Evolutionary conservation across 92 coral and sea anemone species (phyloP).

Genomic region (Muricea muricata): DNA sequence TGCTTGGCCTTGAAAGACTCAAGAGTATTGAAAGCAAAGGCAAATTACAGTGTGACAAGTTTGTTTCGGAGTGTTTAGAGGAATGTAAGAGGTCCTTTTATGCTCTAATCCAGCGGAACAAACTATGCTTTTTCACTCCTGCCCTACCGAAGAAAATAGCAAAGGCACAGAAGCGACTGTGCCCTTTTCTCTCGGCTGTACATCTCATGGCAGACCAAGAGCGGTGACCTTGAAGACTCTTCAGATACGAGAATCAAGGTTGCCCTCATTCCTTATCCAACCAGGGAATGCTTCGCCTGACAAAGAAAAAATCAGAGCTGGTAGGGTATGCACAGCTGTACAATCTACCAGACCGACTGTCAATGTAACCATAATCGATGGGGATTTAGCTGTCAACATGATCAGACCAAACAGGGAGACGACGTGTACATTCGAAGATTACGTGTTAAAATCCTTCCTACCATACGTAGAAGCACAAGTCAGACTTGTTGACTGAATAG

Average conservation of each 20-base stretch:
- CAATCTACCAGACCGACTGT: neutral
- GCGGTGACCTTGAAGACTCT: too few species aligned
- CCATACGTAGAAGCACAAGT: neutral
- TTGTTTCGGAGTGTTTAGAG: neutral
- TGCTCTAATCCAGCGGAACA: neutral
- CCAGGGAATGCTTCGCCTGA: constrained; percentile 67
- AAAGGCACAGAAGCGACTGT: constrained; percentile 4
- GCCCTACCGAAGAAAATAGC: neutral
- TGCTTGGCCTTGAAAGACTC: constrained; percentile 40
- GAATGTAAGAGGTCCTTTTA: neutral
- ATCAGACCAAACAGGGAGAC: constrained; percentile 15
- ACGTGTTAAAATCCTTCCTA: constrained; percentile 25
- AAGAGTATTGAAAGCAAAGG: neutral
- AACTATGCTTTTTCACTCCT: neutral
- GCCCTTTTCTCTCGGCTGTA: constrained; percentile 52
- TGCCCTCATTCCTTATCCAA: constrained; percentile 38
- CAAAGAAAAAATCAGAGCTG: constrained; percentile 64
- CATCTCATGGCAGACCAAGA: constrained; percentile 15
- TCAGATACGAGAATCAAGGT: neutral
- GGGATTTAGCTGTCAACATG: constrained; percentile 8
- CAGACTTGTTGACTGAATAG: neutral
- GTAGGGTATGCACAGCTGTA: constrained; percentile 34
- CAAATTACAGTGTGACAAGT: neutral
- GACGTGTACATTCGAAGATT: constrained; percentile 40
- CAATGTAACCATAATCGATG: neutral